phyloP scores from a whole-genome alignment of 2,888 invertebrate species.

The Nomada goodeniana region DNA sequence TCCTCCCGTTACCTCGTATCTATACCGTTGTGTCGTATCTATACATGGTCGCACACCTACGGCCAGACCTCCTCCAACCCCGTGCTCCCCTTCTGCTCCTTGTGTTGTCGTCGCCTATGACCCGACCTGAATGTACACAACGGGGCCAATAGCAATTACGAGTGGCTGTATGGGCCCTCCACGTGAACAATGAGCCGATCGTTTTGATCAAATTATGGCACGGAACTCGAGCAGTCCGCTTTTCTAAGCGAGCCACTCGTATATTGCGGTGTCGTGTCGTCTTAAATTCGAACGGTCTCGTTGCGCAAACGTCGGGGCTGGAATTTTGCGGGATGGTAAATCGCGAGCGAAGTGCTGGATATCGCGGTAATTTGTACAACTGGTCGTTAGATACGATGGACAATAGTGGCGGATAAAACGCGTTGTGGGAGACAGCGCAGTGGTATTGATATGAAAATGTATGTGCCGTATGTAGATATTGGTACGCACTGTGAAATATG shows the following conservation, averaged over 20 bases:
- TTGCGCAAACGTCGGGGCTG: too few species aligned
- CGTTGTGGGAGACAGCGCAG: too few species aligned
- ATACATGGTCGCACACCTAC: conserved; percentile 66
- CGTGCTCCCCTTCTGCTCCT: conserved; percentile 36
- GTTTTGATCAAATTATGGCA: conserved; percentile 55
- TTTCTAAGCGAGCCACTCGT: not conserved
- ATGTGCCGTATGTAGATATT: too few species aligned
- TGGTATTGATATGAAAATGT: too few species aligned
- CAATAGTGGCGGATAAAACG: too few species aligned
- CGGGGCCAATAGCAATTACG: conserved; percentile 73
- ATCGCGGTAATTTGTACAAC: too few species aligned
- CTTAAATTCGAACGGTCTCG: not conserved
- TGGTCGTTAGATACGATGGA: too few species aligned
- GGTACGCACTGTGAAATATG: too few species aligned
- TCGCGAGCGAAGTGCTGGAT: too few species aligned
- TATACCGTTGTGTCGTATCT: conserved; percentile 66
- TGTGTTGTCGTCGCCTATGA: conserved; percentile 70
- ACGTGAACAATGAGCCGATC: conserved; percentile 55
- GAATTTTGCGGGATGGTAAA: too few species aligned
- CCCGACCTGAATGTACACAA: conserved; percentile 72
- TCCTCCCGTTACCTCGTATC: conserved; percentile 78
- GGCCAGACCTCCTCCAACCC: conserved; percentile 24
- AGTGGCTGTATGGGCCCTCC: conserved; percentile 62
- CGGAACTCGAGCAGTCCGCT: conserved; percentile 32
- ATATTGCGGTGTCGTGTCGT: not conserved